phyloP scores from a whole-genome alignment of 2,797 vertebrate genomes.

The Mergus octosetaceus region DNA sequence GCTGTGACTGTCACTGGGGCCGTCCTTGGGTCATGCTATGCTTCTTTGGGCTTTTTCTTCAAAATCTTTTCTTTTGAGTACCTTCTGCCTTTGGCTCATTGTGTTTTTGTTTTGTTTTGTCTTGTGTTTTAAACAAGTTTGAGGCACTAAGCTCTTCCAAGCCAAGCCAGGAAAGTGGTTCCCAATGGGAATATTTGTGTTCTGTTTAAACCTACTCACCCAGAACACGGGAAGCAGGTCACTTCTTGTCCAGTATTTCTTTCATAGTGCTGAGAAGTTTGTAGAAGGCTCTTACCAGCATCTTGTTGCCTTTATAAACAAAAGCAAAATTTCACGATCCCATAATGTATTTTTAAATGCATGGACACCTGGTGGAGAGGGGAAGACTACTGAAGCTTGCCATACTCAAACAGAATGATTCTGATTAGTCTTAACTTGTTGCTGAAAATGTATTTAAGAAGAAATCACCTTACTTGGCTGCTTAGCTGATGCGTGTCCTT shows the following conservation, averaged over 20 bases:
- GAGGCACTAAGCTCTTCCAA: background rate
- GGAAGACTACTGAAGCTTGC: background rate
- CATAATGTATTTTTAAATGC: background rate
- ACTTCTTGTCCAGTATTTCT: background rate
- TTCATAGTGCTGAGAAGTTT: background rate
- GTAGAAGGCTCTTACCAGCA: background rate
- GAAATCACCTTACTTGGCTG: background rate
- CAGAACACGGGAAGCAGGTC: constrained; percentile 13
- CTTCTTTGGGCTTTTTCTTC: background rate
- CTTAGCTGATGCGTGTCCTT: background rate
- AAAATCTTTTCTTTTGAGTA: background rate
- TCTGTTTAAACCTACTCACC: constrained; percentile 27
- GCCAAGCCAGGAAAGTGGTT: background rate
- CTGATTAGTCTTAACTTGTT: background rate
- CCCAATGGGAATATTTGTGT: background rate
- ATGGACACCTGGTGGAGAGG: background rate
- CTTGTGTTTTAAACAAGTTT: background rate
- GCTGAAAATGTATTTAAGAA: background rate
- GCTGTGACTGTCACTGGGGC: background rate
- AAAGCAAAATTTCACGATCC: background rate
- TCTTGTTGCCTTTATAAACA: background rate
- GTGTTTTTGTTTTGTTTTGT: background rate
- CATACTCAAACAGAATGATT: background rate
- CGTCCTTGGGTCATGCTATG: background rate
- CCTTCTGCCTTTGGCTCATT: background rate